Percentiles rank a stretch among this genome's conserved stretches.
Evolutionary conservation across 1,140 invertebrate species (phyloP).

Genomic region (Nixonia krombeini): DNA sequence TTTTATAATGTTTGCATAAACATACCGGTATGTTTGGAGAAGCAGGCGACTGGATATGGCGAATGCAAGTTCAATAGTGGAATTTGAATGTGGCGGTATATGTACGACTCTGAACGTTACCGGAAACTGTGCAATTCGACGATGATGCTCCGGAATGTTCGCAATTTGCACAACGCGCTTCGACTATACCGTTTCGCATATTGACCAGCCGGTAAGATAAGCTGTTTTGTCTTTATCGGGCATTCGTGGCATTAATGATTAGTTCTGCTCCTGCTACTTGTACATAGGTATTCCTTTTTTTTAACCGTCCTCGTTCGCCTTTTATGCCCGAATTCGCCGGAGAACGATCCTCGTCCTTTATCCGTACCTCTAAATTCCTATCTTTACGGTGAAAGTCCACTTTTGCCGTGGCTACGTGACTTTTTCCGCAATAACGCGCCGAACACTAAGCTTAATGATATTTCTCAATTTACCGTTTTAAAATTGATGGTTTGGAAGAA

Average conservation of each 20-base stretch:
- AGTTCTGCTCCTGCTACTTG: conserved; percentile 22
- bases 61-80: conserved; percentile 42
- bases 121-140: conserved; percentile 61
- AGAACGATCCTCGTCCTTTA: no score
- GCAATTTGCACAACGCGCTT: conserved; percentile 61
- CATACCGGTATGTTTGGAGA: conserved; percentile 31
- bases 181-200: conserved; percentile 50
- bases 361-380: no score
- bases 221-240: conserved; percentile 42
- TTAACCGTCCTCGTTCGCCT: no score
- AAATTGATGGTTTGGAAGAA: no score
- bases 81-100: conserved; percentile 48
- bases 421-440: no score
- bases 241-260: conserved; percentile 27
- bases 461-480: no score
- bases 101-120: conserved; percentile 38
- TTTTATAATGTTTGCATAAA: conserved; percentile 40
- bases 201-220: conserved; percentile 42
- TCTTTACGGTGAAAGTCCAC: no score
- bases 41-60: conserved; percentile 41
- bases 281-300: no score
- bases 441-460: no score
- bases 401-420: no score
- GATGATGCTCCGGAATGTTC: conserved; percentile 65
- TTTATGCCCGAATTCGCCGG: no score